Evolutionary conservation across 2,888 invertebrate species (phyloP).

Genomic region (Lasioglossum marginatum): DNA sequence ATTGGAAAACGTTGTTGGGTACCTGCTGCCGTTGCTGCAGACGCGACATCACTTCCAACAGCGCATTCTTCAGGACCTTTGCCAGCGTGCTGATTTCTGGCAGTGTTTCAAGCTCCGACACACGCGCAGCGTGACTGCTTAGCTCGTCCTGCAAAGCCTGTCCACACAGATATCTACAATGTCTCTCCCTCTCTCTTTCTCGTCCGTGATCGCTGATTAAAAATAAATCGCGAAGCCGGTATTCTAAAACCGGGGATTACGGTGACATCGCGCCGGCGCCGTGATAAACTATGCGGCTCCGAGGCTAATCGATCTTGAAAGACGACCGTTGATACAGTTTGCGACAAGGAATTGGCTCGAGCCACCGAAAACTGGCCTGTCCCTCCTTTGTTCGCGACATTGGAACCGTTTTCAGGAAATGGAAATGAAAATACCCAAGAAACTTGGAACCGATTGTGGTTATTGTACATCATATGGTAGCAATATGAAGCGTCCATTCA

Average conservation of each 20-base stretch:
- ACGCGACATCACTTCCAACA: conserved; percentile 76
- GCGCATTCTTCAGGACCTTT: conserved; percentile 76
- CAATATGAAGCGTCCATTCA: neutral
- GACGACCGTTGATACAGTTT: neutral
- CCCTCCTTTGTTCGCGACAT: neutral
- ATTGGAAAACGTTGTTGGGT: conserved; percentile 79
- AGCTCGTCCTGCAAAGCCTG: conserved; percentile 81
- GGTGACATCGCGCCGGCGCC: conserved; percentile 8
- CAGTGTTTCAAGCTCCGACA: conserved; percentile 78
- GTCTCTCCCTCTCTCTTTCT: neutral
- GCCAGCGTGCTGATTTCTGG: conserved; percentile 80
- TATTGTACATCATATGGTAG: neutral
- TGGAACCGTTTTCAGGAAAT: neutral
- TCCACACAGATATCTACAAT: conserved; percentile 29
- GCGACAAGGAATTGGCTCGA: conserved; percentile 4
- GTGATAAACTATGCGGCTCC: neutral
- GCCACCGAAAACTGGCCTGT: neutral
- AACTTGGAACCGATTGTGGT: neutral
- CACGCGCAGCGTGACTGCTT: conserved; percentile 73
- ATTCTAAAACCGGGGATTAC: conserved; percentile 39
- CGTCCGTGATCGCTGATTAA: conserved; percentile 28
- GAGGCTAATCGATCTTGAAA: conserved; percentile 1
- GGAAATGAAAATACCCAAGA: neutral
- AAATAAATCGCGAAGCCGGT: conserved; percentile 27
- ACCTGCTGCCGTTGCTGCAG: conserved; percentile 82